phyloP scores from a whole-genome alignment of 2,797 vertebrate genomes.

The Stomatorhinus walkeri region DNA sequence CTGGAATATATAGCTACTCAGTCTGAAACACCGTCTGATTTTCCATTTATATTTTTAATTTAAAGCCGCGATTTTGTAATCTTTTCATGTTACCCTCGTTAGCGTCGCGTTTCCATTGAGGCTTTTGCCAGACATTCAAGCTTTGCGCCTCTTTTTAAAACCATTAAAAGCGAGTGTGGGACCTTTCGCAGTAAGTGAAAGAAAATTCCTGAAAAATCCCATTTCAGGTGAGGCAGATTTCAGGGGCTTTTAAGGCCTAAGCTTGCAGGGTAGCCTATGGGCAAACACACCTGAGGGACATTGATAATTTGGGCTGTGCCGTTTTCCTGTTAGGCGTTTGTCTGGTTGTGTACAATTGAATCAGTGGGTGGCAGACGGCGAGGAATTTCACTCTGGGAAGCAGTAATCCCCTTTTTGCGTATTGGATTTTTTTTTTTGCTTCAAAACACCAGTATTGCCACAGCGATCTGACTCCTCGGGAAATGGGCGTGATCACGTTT shows the following conservation, averaged over 20 bases:
- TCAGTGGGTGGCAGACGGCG: constrained; percentile 31
- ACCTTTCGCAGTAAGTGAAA: neutral
- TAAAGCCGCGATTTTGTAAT: neutral
- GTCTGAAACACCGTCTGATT: neutral
- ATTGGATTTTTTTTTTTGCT: constrained; percentile 24
- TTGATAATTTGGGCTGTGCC: constrained; percentile 26
- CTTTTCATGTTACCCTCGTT: neutral
- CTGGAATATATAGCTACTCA: constrained; percentile 4
- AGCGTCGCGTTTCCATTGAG: neutral
- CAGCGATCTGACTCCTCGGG: neutral
- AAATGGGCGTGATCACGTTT: constrained; percentile 10
- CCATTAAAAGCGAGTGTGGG: neutral
- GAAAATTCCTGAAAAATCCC: constrained; percentile 19
- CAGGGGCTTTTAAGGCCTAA: constrained; percentile 18
- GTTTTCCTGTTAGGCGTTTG: constrained; percentile 14
- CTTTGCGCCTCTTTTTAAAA: neutral
- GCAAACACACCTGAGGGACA: constrained; percentile 33
- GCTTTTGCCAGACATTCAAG: neutral
- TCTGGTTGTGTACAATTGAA: constrained; percentile 27
- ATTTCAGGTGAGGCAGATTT: constrained; percentile 23
- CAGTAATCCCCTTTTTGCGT: constrained; percentile 13
- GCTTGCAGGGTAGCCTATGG: constrained; percentile 25
- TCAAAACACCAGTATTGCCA: constrained; percentile 2
- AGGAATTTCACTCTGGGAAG: constrained; percentile 35
- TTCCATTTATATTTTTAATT: constrained; percentile 2